phyloP scores from a whole-genome alignment of 2,888 invertebrate species.

The Acrocera orbiculus region DNA sequence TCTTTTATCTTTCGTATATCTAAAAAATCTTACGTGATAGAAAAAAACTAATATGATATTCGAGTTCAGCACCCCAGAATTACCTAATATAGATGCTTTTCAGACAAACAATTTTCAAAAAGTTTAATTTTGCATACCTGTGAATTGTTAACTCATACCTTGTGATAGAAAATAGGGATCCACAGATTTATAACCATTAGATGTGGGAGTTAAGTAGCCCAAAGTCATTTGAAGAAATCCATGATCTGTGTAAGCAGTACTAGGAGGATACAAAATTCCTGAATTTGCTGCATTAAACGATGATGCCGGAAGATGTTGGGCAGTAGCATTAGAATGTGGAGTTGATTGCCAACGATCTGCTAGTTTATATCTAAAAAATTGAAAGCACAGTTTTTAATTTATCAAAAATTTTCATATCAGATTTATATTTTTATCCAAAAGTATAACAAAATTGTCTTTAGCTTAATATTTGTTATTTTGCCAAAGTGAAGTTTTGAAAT shows the following conservation, averaged over 20 bases:
- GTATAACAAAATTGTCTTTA: too few species aligned
- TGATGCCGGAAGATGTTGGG: slow-evolving; percentile 1
- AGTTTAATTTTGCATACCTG: too few species aligned
- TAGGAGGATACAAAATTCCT: slow-evolving; percentile 26
- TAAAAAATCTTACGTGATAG: too few species aligned
- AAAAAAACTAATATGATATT: too few species aligned
- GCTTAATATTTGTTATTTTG: too few species aligned
- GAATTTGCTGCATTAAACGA: slow-evolving; percentile 16
- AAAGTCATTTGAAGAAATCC: slow-evolving; percentile 52
- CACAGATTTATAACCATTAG: slow-evolving; percentile 49
- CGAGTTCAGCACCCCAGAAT: too few species aligned
- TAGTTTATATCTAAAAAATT: slow-evolving; percentile 13
- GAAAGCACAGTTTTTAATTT: not conserved
- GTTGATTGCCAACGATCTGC: slow-evolving; percentile 14
- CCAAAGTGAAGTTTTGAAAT: too few species aligned
- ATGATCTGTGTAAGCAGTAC: slow-evolving; percentile 28
- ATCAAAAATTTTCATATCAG: not conserved
- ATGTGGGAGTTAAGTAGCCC: slow-evolving; percentile 43
- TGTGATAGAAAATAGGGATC: slow-evolving; percentile 56
- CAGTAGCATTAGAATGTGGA: slow-evolving; percentile 9
- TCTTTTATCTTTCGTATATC: too few species aligned
- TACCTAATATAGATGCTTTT: too few species aligned
- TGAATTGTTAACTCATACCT: too few species aligned
- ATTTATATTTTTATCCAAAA: too few species aligned
- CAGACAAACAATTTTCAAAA: too few species aligned